Evolutionary conservation across 2,113 vertebrate species (phyloP).

Genomic region (Riparia riparia): DNA sequence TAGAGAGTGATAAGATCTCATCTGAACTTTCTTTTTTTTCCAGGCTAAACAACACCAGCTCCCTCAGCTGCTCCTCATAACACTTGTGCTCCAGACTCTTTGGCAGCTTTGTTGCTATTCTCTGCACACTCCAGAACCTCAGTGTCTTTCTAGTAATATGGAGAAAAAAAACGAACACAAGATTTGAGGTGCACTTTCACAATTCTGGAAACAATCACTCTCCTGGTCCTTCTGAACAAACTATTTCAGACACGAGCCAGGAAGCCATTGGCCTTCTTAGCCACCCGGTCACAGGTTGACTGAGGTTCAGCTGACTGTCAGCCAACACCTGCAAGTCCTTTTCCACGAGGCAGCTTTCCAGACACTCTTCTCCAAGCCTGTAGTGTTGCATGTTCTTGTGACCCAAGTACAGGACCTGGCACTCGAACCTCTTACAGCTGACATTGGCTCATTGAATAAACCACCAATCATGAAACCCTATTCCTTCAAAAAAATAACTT

Average conservation of each 20-base stretch:
- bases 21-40: neutral
- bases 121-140: fast-evolving
- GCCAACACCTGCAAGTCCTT: neutral
- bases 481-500: neutral
- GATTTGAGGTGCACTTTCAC: fast-evolving
- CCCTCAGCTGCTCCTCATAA: neutral
- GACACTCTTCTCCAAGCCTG: neutral
- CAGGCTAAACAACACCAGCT: neutral
- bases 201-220: fast-evolving
- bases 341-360: neutral
- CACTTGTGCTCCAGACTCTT: neutral
- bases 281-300: neutral
- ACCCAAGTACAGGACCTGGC: neutral
- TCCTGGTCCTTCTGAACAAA: neutral
- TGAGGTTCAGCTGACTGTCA: neutral
- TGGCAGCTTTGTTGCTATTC: neutral
- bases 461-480: neutral
- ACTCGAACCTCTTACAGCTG: neutral
- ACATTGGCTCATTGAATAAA: neutral
- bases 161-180: neutral
- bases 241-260: neutral
- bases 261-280: neutral
- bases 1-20: neutral
- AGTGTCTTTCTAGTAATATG: neutral
- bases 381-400: neutral